These are phyloP conservation scores for Parnassius smintheus DNA, from an alignment of 2,888 invertebrate species.

Conservation along the genomic window DNA sequence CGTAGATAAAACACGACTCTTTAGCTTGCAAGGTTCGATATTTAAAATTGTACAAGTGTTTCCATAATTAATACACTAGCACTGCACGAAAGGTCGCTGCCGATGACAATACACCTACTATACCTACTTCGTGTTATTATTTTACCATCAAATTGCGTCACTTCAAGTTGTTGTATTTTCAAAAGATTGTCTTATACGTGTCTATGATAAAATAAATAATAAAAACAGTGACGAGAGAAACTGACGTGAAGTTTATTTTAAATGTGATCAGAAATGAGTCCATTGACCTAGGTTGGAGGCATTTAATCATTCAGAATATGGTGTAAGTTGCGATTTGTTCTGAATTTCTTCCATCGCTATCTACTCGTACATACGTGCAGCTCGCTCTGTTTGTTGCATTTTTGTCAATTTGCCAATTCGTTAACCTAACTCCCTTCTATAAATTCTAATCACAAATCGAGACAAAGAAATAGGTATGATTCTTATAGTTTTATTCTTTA, in stretches of 20 bases:
- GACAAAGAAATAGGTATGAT: background rate
- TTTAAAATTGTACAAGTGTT: slow-evolving; percentile 36
- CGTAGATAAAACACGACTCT: slow-evolving; percentile 18
- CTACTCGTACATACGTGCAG: slow-evolving; percentile 16
- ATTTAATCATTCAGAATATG: slow-evolving; percentile 44
- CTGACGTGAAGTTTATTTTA: slow-evolving; percentile 27
- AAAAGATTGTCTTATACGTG: slow-evolving; percentile 1
- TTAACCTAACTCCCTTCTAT: slow-evolving; percentile 43
- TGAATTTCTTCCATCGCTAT: slow-evolving; percentile 15
- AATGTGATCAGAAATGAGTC: slow-evolving; percentile 44
- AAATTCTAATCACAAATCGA: slow-evolving; percentile 4
- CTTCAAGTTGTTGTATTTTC: slow-evolving; percentile 2
- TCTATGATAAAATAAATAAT: background rate
- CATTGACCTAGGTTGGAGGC: slow-evolving; percentile 52
- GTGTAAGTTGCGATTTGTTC: slow-evolving; percentile 20
- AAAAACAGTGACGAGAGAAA: slow-evolving; percentile 6
- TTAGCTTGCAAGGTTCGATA: slow-evolving; percentile 27
- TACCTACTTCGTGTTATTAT: slow-evolving; percentile 23
- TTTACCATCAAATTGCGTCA: slow-evolving; percentile 17
- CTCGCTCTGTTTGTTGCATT: slow-evolving; percentile 46
- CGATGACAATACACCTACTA: slow-evolving; percentile 22
- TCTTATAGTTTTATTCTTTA: background rate
- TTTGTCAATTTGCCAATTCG: slow-evolving; percentile 73
- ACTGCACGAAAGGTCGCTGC: slow-evolving; percentile 30
- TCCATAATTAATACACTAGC: slow-evolving; percentile 32